These are phyloP conservation scores for Bubo scandiacus DNA, from an alignment of 2,113 vertebrate species.

Conservation along the genomic window DNA sequence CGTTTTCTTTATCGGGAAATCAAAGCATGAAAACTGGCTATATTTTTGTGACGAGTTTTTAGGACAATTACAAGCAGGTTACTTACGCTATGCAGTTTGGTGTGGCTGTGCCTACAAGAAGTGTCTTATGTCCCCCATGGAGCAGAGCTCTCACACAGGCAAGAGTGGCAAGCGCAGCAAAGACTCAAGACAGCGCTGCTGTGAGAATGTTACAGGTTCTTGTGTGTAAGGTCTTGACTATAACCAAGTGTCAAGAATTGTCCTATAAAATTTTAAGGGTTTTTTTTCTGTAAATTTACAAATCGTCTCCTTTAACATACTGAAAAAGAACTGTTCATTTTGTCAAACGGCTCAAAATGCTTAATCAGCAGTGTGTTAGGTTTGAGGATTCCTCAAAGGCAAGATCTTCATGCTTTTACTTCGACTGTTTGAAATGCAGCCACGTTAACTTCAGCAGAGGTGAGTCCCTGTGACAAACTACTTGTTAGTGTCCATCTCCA, in stretches of 20 bases:
- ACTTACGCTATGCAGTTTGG: rapidly evolving
- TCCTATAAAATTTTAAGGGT: neutral
- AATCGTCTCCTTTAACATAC: neutral
- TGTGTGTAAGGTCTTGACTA: neutral
- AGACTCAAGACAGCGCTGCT: neutral
- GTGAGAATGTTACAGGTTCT: neutral
- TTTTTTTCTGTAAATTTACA: neutral
- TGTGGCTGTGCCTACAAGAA: rapidly evolving
- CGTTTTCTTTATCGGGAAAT: neutral
- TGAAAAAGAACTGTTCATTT: neutral
- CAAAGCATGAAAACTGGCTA: neutral
- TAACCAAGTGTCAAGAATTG: neutral
- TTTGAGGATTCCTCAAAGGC: neutral
- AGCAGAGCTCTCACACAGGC: neutral
- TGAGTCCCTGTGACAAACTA: neutral
- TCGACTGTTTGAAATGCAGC: neutral
- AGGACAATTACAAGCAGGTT: neutral
- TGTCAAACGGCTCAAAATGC: neutral
- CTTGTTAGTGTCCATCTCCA: neutral
- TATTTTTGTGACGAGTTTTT: neutral
- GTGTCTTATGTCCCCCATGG: neutral
- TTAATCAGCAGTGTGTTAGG: neutral
- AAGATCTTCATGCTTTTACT: neutral
- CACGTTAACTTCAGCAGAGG: neutral
- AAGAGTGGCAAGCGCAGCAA: neutral